Conservation (phyloP, 2,888 invertebrate species). For the Ypsolopha scabrella region DNA sequence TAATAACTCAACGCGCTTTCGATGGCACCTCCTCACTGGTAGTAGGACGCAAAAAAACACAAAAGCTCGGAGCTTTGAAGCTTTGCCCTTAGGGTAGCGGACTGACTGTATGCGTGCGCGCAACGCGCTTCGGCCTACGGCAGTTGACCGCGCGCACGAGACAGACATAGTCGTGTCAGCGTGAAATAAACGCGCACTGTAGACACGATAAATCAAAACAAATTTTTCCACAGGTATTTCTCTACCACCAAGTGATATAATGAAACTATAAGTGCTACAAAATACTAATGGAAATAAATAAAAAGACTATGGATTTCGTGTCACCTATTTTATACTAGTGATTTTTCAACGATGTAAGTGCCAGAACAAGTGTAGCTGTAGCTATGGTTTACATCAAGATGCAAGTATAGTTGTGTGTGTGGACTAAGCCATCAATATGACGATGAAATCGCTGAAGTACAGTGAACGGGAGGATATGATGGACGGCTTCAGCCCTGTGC, state of each 20-base stretch:
- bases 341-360: constrained; percentile 41
- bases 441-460: constrained; percentile 73
- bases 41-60: constrained; percentile 64
- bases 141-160: constrained; percentile 45
- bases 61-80: constrained; percentile 41
- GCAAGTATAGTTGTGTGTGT: constrained; percentile 46
- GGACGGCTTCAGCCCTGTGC: constrained; percentile 69
- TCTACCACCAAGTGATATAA: background rate
- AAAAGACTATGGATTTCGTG: background rate
- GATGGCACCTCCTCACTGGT: constrained; percentile 60
- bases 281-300: no score
- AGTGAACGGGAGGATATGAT: constrained; percentile 67
- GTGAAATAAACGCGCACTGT: no score
- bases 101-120: constrained; percentile 21
- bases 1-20: constrained; percentile 67
- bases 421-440: constrained; percentile 59
- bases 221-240: no score
- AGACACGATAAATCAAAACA: no score
- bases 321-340: constrained; percentile 1
- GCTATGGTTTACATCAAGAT: constrained; percentile 21
- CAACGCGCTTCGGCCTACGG: constrained; percentile 26
- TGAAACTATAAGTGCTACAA: background rate
- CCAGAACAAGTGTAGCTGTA: constrained; percentile 14
- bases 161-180: constrained; percentile 18
- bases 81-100: constrained; percentile 24